A percentile compares a stretch with the other conserved stretches of the same genome.
Evolutionary conservation across 2,888 invertebrate species (phyloP).

Genomic region (Erebia epiphron): DNA sequence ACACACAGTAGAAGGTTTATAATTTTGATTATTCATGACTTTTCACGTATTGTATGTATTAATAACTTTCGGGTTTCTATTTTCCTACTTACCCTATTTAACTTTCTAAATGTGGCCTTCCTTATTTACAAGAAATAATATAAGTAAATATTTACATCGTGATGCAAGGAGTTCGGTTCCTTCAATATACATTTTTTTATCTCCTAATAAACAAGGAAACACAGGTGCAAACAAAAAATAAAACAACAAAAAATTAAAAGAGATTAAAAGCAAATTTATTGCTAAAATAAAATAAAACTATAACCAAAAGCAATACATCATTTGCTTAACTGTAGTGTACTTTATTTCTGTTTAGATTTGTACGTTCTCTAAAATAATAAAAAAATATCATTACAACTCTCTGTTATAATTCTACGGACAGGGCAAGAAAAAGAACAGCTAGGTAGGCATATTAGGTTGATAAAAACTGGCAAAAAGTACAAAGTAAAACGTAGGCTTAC

Average conservation of each 20-base stretch:
- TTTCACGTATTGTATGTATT: slow-evolving; percentile 49
- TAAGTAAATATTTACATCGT: slow-evolving; percentile 71
- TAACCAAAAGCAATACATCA: slow-evolving; percentile 77
- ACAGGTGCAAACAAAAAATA: slow-evolving; percentile 52
- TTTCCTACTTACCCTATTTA: slow-evolving; percentile 57
- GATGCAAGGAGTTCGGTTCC: slow-evolving; percentile 83
- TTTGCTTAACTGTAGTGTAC: slow-evolving; percentile 64
- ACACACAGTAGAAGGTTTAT: slow-evolving; percentile 62
- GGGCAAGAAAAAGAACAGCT: slow-evolving; percentile 38
- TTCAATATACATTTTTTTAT: slow-evolving; percentile 69
- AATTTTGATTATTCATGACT: slow-evolving; percentile 69
- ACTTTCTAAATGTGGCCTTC: slow-evolving; percentile 59
- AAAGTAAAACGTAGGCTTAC: slow-evolving; percentile 53
- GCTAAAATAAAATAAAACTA: slow-evolving; percentile 81
- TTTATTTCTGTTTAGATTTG: slow-evolving; percentile 70
- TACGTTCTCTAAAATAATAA: slow-evolving; percentile 73
- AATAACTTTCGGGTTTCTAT: slow-evolving; percentile 54
- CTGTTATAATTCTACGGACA: slow-evolving; percentile 33
- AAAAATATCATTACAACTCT: slow-evolving; percentile 49
- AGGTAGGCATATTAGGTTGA: slow-evolving; percentile 9
- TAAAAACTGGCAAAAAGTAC: slow-evolving; percentile 16
- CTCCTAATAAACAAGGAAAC: slow-evolving; percentile 52
- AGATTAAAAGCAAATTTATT: slow-evolving; percentile 82
- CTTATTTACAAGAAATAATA: slow-evolving; percentile 61
- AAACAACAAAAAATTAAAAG: slow-evolving; percentile 69